Base-by-base conservation (phyloP, 2,797 vertebrate species). In the Anabacerthia variegaticeps region DNA sequence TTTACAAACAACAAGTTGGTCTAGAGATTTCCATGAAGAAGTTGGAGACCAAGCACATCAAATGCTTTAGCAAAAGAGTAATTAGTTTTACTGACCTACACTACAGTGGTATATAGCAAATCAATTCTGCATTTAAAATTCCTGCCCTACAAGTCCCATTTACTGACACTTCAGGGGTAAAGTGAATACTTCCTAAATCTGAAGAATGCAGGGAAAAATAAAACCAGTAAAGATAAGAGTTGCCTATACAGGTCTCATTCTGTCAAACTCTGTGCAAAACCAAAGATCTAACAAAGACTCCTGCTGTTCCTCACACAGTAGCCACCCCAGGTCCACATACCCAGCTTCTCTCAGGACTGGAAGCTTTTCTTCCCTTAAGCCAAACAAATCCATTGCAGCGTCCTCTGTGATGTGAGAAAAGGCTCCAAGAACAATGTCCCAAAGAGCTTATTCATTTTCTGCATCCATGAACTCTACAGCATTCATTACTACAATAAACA, bases 301-400 rank as follows among this genome's bases (percentile, higher is more conserved):
- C 11, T 48, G 32, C 73, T 73, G 34, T 32, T 81, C 26, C 41
- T 28, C 69, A 52, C 9, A 21, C 28, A 49, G 32, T 0, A 32
- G 24, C 56, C 41, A 88, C 13, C 20, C 23, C 52, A 74, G 41
- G 23, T 32, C 77, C 41, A 71, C 30, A n/a, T 4, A 32, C 10
- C 14, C 76, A 59, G 36, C 12, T 88, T 55, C 52, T n/a, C 51
- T 74, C 56, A 67, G 7, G 8, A 39, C 9, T 22, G 10, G 4
- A 75, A 68, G 34, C 22, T 74, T 80, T 88, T 36, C 43, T 65
- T 26, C 0, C 0, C 34, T 77, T 89, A 52, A 77, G 56, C 28
- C 80, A 78, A 83, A 90, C 18, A 39, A 74, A 91, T 22, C 46
- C 46, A 84, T 41, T 0, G 0, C 73, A 48, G 13, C 1, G 0